Evolutionary conservation across 2,888 invertebrate genomes (phyloP).

Genomic region (Apamea crenata): DNA sequence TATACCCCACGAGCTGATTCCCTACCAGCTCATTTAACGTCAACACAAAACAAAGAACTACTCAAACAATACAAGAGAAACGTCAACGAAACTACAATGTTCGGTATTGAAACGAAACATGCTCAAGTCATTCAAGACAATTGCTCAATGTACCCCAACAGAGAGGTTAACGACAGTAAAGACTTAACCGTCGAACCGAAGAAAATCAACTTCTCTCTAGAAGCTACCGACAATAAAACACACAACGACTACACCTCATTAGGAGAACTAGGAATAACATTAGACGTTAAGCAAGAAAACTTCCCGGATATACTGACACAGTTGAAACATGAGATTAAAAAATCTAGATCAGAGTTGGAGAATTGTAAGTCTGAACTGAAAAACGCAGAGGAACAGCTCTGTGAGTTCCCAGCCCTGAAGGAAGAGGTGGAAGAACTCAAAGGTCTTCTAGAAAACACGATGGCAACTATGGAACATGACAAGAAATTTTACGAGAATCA

Average conservation of each 20-base stretch:
- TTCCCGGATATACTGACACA: slow-evolving; percentile 86
- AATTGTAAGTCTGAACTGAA: slow-evolving; percentile 89
- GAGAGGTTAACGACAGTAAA: slow-evolving; percentile 82
- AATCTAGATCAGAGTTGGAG: slow-evolving; percentile 89
- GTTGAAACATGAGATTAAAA: slow-evolving; percentile 89
- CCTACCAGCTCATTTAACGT: slow-evolving; percentile 83
- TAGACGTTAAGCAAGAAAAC: slow-evolving; percentile 86
- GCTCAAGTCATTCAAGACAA: slow-evolving; percentile 84
- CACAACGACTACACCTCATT: slow-evolving; percentile 88
- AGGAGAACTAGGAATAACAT: slow-evolving; percentile 87
- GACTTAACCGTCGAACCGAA: slow-evolving; percentile 85
- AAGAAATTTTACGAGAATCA: slow-evolving; percentile 90
- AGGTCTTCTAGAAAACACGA: slow-evolving; percentile 85
- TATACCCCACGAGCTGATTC: slow-evolving; percentile 84
- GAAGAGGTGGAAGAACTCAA: slow-evolving; percentile 88
- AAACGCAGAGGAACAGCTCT: slow-evolving; percentile 89
- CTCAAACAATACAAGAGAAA: slow-evolving; percentile 83
- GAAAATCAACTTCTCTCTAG: slow-evolving; percentile 86
- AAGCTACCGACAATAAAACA: slow-evolving; percentile 81
- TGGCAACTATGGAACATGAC: slow-evolving; percentile 89
- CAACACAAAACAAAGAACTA: slow-evolving; percentile 82
- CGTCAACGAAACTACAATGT: slow-evolving; percentile 85
- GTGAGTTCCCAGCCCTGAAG: slow-evolving; percentile 88
- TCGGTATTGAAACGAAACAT: slow-evolving; percentile 81
- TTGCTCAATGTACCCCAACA: slow-evolving; percentile 88